Percentiles rank a stretch among this genome's conserved stretches.
These are phyloP conservation scores for Dendrolimus houi DNA, from an alignment of 2,888 invertebrate genomes.

Conservation along the genomic window DNA sequence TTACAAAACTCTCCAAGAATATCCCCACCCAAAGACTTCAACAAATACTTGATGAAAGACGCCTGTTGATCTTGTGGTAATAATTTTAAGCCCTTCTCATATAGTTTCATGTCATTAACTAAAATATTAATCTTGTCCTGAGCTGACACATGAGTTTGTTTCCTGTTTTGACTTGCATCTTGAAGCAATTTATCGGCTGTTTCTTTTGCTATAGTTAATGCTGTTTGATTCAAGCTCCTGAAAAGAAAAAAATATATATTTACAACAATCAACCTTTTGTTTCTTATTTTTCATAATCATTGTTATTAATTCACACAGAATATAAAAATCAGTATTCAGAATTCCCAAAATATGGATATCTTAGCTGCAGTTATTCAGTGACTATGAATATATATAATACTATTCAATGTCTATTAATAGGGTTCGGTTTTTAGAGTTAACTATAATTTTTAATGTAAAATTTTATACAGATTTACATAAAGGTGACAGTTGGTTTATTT, in stretches of 20 bases:
- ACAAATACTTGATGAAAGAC: constrained; percentile 86
- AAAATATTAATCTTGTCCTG: constrained; percentile 89
- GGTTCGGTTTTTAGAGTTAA: no score
- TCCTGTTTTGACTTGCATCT: constrained; percentile 80
- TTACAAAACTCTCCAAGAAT: constrained; percentile 86
- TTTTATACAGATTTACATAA: no score
- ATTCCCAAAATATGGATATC: neutral
- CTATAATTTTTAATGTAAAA: no score
- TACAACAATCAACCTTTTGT: neutral
- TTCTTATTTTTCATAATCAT: neutral
- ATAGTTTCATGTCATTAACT: constrained; percentile 84
- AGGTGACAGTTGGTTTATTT: no score
- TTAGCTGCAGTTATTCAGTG: no score
- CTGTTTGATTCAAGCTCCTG: constrained; percentile 81
- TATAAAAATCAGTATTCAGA: neutral
- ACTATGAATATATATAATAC: no score
- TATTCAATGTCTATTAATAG: no score
- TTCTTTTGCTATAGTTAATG: constrained; percentile 81
- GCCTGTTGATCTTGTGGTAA: constrained; percentile 79
- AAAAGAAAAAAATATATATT: constrained; percentile 19
- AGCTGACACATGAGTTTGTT: constrained; percentile 87
- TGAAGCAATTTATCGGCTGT: constrained; percentile 85
- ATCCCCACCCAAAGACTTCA: constrained; percentile 90
- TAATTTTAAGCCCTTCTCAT: constrained; percentile 85
- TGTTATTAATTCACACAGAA: neutral